Evolutionary conservation across 1,140 invertebrate genomes (phyloP), one percentile per base, ranked within the genome.

Genomic region (Diachasmimorpha longicaudata): DNA sequence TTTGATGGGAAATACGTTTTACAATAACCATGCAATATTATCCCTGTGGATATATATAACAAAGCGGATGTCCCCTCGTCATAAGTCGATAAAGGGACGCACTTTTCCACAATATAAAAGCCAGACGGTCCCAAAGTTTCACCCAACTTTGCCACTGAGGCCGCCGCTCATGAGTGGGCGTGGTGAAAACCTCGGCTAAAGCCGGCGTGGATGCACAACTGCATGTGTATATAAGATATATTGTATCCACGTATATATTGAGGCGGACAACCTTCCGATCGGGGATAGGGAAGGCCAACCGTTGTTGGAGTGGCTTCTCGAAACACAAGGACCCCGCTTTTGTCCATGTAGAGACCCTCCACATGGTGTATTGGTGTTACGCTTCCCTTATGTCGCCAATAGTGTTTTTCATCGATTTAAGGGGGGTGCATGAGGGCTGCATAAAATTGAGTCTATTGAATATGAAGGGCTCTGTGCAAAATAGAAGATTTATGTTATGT

Each of bases 131-230:
- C 19, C 19, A 63, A 31, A 11, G 5, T 63, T 31, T 63, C 58
- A 31, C 58, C 23, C 10, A n/a, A 21, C 48, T 55, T 63, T 72
- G 71, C 52, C 70, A 72, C 55, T 72, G 70, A 72, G 48, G 6
- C 31, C 48, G 19, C 9, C 16, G 48, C 9, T 72, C 70, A 48
- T 71, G 70, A 72, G 52, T 72, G 71, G 71, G 71, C 55, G 71
- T 72, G 71, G 71, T 19, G 69, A 31, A 63, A 63, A 63, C 58
- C 58, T 63, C 58, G 23, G 58, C 14, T 52, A 52, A 63, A 63
- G 23, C 58, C 58, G 23, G 2, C 25, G 58, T 63, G 58, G 58
- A 63, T 63, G 58, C 58, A 63, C 23, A 63, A 63, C 58, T 23
- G 58, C 58, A 63, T 63, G 58, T 63, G 58, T 63, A 63, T 63